Evolutionary conservation across 2,888 invertebrate species (phyloP).

Genomic region (Choristoneura rosaceana): DNA sequence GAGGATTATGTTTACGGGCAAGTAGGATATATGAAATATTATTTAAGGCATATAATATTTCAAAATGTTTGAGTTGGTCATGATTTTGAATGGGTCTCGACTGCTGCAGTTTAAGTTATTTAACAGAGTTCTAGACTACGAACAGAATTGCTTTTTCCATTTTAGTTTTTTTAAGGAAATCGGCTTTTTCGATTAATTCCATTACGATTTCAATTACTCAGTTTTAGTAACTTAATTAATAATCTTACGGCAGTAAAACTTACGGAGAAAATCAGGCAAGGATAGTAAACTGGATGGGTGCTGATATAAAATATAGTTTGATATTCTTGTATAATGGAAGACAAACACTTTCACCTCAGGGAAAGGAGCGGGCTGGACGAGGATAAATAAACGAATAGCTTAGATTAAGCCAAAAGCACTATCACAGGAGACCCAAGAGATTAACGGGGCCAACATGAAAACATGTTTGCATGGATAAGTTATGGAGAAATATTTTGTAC

Average conservation of each 20-base stretch:
- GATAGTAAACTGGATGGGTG: not conserved
- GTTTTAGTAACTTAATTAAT: not conserved
- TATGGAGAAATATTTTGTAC: not conserved
- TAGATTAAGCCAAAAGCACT: not conserved
- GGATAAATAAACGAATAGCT: slow-evolving; percentile 7
- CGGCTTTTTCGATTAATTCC: not conserved
- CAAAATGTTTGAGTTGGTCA: too few relatives aligned
- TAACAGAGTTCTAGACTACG: too few relatives aligned
- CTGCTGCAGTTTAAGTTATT: too few relatives aligned
- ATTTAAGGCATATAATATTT: too few relatives aligned
- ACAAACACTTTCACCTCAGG: slow-evolving; percentile 1
- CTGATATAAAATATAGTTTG: slow-evolving; percentile 2
- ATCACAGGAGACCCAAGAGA: not conserved
- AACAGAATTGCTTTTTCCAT: too few relatives aligned
- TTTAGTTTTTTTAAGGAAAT: too few relatives aligned
- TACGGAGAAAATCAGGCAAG: not conserved
- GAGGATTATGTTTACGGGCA: too few relatives aligned
- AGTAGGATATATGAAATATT: too few relatives aligned
- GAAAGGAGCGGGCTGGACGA: not conserved
- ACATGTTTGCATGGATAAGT: not conserved
- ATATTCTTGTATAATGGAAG: slow-evolving; percentile 17
- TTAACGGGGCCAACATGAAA: not conserved
- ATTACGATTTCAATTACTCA: too few relatives aligned
- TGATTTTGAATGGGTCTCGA: too few relatives aligned
- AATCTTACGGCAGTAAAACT: not conserved